Percentiles rank a stretch among this genome's conserved stretches.
phyloP scores from a whole-genome alignment of 2,113 vertebrate species.

The Ahaetulla prasina region DNA sequence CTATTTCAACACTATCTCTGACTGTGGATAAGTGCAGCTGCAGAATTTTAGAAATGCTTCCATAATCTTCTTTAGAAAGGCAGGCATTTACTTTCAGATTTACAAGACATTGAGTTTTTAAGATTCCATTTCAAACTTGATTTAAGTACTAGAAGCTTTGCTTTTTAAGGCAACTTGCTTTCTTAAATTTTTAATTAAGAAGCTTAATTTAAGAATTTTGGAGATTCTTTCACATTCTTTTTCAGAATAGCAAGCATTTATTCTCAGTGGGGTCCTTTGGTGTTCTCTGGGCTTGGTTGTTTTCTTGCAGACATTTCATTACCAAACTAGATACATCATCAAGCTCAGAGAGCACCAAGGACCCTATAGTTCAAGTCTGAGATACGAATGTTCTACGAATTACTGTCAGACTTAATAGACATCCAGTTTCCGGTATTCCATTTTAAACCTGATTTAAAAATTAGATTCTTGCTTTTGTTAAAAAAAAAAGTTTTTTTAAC shows the following conservation, averaged over 20 bases:
- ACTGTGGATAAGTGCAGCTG: background rate
- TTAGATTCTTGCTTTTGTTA: background rate
- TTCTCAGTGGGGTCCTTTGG: background rate
- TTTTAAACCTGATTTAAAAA: background rate
- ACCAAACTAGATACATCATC: background rate
- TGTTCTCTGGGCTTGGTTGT: background rate
- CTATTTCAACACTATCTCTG: background rate
- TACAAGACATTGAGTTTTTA: background rate
- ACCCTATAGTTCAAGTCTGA: background rate
- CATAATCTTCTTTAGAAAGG: background rate
- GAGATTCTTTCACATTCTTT: background rate
- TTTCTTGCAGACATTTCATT: background rate
- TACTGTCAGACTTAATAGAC: background rate
- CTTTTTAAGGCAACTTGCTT: background rate
- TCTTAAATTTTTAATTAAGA: background rate
- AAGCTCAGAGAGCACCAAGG: background rate
- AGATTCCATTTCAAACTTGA: background rate
- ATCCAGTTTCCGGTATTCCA: background rate
- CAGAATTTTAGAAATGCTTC: background rate
- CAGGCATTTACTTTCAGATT: background rate
- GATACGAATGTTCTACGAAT: background rate
- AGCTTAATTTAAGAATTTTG: background rate
- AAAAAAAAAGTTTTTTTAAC: background rate
- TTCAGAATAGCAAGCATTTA: background rate
- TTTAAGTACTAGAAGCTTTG: background rate